Evolutionary conservation across 1,140 invertebrate species (phyloP), one percentile per base, ranked within the genome.

Genomic region (Solen grandis): DNA sequence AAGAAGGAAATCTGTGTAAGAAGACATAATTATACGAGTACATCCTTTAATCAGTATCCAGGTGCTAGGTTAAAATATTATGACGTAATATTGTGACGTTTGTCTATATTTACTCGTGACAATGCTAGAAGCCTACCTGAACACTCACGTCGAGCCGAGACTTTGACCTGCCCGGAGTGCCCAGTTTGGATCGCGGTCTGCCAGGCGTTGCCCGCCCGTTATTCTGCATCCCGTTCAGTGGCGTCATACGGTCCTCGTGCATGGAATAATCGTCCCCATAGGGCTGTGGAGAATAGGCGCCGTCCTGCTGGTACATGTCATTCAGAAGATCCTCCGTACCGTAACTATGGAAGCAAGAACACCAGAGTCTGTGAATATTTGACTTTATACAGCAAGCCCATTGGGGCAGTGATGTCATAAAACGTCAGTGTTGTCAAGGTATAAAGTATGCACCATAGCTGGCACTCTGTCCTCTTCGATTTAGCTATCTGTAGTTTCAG

Each of bases 201-300:
- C n/a, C 46, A 4, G 46, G 14, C 14, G 46, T 29, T 1, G 33
- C 63, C 14, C 55, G 41, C 4, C 36, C n/a, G 13, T 46, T 33
- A 16, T 65, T 52, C 16, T 46, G 22, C 22, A 31, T 19, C 2
- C n/a, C 36, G 19, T 50, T 29, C 3, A 55, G 5, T 13, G 38
- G 38, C 27, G 38, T 72, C n/a, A 36, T 29, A 14, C n/a, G 19
- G 3, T 31, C 38, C 31, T 38, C 16, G 33, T 68, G 63, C 1
- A 65, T 63, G 1, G 75, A 69, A 22, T 46, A 5, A 3, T 65
- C 27, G 22, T 36, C 73, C 29, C 69, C 75, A 14, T 38, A 22
- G n/a, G 63, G 63, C 22, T 78, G 65, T 22, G 75, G 75, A 27
- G 75, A 59, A n/a, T 57, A 68, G 19, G 66, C 75, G 29, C 75